phyloP scores from a whole-genome alignment of 2,888 invertebrate species.

The Polymixis lichenea region DNA sequence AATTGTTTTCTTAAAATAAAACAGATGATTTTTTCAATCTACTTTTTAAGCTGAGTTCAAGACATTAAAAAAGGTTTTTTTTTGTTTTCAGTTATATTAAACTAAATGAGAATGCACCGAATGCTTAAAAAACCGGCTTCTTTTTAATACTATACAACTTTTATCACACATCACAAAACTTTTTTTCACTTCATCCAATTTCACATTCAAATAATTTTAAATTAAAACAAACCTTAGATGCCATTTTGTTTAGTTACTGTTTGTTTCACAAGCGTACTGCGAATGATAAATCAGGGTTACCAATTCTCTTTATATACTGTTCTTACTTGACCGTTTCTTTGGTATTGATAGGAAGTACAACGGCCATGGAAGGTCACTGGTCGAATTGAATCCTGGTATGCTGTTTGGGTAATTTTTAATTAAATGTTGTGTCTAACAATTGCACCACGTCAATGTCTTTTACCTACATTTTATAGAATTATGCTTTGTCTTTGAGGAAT shows the following conservation, averaged over 20 bases:
- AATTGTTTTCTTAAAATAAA: background rate
- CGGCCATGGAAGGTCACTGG: constrained; percentile 83
- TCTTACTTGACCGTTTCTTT: constrained; percentile 80
- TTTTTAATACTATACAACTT: background rate
- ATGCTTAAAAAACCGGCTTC: background rate
- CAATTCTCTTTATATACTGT: constrained; percentile 81
- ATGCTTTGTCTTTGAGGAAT: constrained; percentile 1
- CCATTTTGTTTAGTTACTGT: constrained; percentile 84
- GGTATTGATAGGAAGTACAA: constrained; percentile 88
- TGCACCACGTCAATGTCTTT: background rate
- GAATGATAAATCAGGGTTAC: constrained; percentile 84
- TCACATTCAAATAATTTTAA: background rate
- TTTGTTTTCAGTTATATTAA: no score
- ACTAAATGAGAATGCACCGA: background rate
- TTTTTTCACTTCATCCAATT: constrained; percentile 7
- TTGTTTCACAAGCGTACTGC: constrained; percentile 85
- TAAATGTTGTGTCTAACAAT: constrained; percentile 9
- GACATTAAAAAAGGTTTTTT: background rate
- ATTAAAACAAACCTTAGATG: constrained; percentile 83
- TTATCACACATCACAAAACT: constrained; percentile 2
- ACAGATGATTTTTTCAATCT: background rate
- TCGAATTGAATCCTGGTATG: constrained; percentile 41
- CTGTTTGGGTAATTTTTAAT: constrained; percentile 36
- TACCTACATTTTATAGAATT: background rate
- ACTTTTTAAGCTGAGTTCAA: background rate